These are phyloP conservation scores for Rhinoraja longicauda DNA, from an alignment of 2,797 vertebrate species.

Conservation along the genomic window DNA sequence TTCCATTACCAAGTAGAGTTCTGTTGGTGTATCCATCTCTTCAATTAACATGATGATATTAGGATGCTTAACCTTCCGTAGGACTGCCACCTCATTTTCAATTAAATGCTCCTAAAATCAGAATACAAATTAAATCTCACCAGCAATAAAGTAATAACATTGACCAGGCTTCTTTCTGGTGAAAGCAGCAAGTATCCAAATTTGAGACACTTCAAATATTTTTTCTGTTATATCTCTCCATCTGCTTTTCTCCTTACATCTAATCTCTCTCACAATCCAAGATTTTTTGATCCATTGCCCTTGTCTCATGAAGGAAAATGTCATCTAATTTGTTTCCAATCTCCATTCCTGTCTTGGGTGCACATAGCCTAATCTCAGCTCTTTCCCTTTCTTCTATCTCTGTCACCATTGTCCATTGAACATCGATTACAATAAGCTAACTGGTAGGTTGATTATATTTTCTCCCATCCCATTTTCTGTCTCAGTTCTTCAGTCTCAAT, in stretches of 20 bases:
- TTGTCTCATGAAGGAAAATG: neutral
- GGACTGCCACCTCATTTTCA: constrained; percentile 89
- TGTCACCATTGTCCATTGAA: neutral
- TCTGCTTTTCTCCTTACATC: neutral
- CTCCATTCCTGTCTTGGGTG: neutral
- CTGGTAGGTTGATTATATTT: neutral
- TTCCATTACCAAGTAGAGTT: constrained; percentile 94
- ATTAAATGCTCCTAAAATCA: constrained; percentile 84
- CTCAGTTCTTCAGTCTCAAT: neutral
- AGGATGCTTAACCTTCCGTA: constrained; percentile 87
- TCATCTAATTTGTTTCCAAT: neutral
- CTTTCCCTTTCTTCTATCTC: neutral
- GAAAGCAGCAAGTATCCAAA: neutral
- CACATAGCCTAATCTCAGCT: neutral
- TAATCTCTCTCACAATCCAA: neutral
- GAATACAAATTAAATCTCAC: neutral
- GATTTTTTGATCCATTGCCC: neutral
- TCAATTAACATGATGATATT: constrained; percentile 97
- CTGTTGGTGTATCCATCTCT: constrained; percentile 82
- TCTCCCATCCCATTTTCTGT: neutral
- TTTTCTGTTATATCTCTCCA: neutral
- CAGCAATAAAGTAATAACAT: constrained; percentile 1
- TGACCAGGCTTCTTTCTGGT: neutral
- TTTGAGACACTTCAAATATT: neutral
- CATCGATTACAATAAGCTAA: neutral